A percentile compares a stretch with the other conserved stretches of the same genome.
Evolutionary conservation across 2,113 vertebrate genomes (phyloP).

Genomic region (Nerophis ophidion): DNA sequence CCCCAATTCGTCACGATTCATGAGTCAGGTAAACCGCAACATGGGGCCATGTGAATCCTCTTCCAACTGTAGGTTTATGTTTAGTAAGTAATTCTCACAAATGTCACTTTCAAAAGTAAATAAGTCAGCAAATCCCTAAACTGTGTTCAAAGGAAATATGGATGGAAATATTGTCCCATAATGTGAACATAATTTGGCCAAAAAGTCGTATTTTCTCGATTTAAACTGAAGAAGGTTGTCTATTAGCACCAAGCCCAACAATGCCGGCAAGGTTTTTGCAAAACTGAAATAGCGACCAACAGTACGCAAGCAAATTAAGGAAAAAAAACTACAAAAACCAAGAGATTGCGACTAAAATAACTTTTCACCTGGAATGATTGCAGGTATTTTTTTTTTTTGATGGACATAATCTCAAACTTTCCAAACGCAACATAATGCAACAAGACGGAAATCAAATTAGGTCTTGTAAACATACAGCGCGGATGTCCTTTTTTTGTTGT

Average conservation of each 20-base stretch:
- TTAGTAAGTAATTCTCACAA: too few relatives aligned
- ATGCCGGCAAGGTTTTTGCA: neutral
- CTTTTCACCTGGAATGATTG: neutral
- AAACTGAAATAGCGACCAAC: neutral
- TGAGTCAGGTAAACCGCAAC: too few relatives aligned
- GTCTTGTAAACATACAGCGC: conserved; percentile 31
- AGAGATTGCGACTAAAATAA: neutral
- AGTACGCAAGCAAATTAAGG: neutral
- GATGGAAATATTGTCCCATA: too few relatives aligned
- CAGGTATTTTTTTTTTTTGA: too few relatives aligned
- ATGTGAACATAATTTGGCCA: too few relatives aligned
- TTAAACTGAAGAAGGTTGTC: neutral
- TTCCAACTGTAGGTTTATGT: too few relatives aligned
- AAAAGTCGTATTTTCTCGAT: neutral
- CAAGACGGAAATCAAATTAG: conserved; percentile 16
- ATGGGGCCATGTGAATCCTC: too few relatives aligned
- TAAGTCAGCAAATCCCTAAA: too few relatives aligned
- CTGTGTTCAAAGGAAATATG: too few relatives aligned
- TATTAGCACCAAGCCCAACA: neutral
- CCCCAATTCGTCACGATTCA: too few relatives aligned
- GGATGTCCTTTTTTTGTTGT: conserved; percentile 15
- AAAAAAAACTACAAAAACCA: neutral
- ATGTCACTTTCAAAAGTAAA: too few relatives aligned
- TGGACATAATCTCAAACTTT: neutral
- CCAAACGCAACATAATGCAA: neutral